Percentiles rank a stretch among this genome's conserved stretches.
These are phyloP conservation scores for Penaeus japonicus DNA, from an alignment of 1,140 invertebrate species.

Conservation along the genomic window DNA sequence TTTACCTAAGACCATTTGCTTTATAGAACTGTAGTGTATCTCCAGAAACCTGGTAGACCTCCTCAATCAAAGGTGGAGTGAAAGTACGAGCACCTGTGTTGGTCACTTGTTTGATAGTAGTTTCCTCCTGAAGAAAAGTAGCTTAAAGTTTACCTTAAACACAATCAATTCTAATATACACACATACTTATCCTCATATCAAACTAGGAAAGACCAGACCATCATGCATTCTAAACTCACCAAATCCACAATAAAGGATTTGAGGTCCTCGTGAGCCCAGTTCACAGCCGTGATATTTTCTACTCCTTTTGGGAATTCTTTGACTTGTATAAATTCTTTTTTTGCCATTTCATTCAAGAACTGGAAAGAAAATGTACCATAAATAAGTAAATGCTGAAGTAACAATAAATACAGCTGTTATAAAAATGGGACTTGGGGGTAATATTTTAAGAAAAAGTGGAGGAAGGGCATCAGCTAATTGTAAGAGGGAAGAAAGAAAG, in stretches of 20 bases:
- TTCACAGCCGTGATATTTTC: constrained; percentile 74
- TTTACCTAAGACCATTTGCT: constrained; percentile 68
- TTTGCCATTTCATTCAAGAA: constrained; percentile 74
- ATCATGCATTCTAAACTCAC: constrained; percentile 38
- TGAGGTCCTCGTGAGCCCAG: constrained; percentile 68
- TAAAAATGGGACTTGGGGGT: too few relatives aligned
- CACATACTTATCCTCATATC: background rate
- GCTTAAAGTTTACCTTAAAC: background rate
- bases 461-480: too few relatives aligned
- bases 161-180: background rate
- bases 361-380: constrained; percentile 59
- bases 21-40: constrained; percentile 54
- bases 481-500: too few relatives aligned
- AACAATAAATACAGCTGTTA: too few relatives aligned
- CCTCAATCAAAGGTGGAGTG: constrained; percentile 47
- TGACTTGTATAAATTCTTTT: constrained; percentile 73
- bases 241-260: constrained; percentile 56
- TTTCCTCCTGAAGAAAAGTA: constrained; percentile 33
- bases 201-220: background rate
- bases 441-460: too few relatives aligned
- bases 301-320: constrained; percentile 77
- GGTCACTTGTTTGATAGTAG: background rate
- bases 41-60: constrained; percentile 57
- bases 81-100: constrained; percentile 11
- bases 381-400: background rate